These are phyloP conservation scores for Chrysogorgia sp. DNA, from an alignment of 92 coral and sea anemone species.

Conservation along the genomic window DNA sequence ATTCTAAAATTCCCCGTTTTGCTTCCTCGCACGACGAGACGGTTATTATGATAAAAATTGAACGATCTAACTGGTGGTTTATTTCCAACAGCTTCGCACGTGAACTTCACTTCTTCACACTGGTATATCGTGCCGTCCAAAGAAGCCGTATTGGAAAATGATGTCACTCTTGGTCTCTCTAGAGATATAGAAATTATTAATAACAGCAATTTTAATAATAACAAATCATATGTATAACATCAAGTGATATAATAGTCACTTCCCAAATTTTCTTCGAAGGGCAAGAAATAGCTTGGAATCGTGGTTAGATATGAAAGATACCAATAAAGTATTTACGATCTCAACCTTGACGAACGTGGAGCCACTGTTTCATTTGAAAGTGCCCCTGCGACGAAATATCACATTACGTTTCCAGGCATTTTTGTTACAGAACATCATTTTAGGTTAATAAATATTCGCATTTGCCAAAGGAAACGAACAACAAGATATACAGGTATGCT, in stretches of 20 bases:
- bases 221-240: neutral
- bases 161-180: constrained; percentile 32
- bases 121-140: constrained; percentile 28
- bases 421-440: too few species aligned
- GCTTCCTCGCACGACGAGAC: neutral
- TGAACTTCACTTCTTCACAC: constrained; percentile 6
- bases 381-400: too few species aligned
- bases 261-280: too few species aligned
- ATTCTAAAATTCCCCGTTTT: constrained; percentile 17
- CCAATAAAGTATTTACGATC: too few species aligned
- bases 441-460: too few species aligned
- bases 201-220: neutral
- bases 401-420: too few species aligned
- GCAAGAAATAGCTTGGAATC: too few species aligned
- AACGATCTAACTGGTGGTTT: constrained; percentile 14
- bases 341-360: too few species aligned
- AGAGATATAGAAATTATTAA: neutral
- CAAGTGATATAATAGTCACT: neutral
- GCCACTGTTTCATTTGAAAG: too few species aligned
- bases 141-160: constrained; percentile 31
- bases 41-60: constrained; percentile 14
- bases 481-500: too few species aligned
- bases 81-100: constrained; percentile 16
- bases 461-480: too few species aligned
- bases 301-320: too few species aligned